Base-by-base conservation (phyloP, 1,140 invertebrate species). In the Cyclargus thomasi region DNA sequence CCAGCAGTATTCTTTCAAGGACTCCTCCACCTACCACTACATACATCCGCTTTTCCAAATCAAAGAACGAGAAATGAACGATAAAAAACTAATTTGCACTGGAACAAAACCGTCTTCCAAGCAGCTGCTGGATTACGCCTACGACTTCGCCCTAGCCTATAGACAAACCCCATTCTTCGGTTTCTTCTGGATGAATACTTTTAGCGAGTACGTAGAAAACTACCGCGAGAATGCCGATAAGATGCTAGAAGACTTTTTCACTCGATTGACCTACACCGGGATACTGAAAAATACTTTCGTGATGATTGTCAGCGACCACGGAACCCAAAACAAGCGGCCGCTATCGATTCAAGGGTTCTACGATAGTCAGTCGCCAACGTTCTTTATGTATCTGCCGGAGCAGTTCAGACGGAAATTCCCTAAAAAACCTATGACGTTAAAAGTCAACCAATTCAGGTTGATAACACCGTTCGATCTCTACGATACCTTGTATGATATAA, bases 231-330 rank as follows among this genome's bases (percentile, higher is more conserved):
- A 91, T 8, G 92, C 93, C 78, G 95, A 96, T 69, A 77, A 80
- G 10, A 85, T 91, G 63, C 74, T 94, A 11, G 77, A 91, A 10
- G 73, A 85, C 10, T 94, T 92, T 69, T 87, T 95, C 5, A 81
- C 91, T 59, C 82, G 91, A 10, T 74, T 95, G 7, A 81, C 90
- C 7, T 79, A 88, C 10, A 88, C 90, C 1, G 92, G 92, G 0
- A 78, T 92, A 0, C 74, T 93, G 64, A 91, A 93, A 65, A 93
- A 93, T 53, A 92, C 93, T 0, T 86, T 92, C 65, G 78, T 98
- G 0, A 90, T 97, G n/a, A 93, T 97, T 63, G 91, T 97, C 68
- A 97, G 96, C 74, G 97, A 98, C 79, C 97, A 98, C 82, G 97
- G 97, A 0, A 93, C 96, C 79, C 84, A 97, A 8, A 97, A 95